Percentiles rank a stretch among this genome's conserved stretches.
phyloP scores from a whole-genome alignment of 2,888 invertebrate genomes.

The Campoletis raptor region DNA sequence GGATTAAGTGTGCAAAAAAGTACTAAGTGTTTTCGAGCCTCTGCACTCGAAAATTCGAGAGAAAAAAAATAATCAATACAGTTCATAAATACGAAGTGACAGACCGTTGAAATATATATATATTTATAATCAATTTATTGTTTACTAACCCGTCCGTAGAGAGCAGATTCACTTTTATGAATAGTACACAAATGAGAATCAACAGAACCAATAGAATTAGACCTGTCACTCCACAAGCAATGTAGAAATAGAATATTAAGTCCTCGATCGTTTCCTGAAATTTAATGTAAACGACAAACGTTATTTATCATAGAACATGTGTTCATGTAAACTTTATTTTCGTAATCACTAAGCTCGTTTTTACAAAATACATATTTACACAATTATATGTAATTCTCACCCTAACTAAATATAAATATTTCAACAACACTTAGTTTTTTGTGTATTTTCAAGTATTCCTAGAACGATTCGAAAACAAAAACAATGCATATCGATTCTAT shows the following conservation, averaged over 20 bases:
- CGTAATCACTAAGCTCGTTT: neutral
- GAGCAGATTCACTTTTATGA: conserved; percentile 78
- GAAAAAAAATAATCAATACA: neutral
- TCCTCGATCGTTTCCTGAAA: conserved; percentile 77
- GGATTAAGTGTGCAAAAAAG: neutral
- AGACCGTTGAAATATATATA: neutral
- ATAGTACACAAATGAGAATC: conserved; percentile 76
- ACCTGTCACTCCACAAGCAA: conserved; percentile 76
- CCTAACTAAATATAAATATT: neutral
- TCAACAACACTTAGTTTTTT: neutral
- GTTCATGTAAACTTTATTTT: neutral
- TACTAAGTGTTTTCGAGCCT: neutral
- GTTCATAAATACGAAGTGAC: neutral
- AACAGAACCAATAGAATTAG: conserved; percentile 76
- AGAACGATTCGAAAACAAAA: neutral
- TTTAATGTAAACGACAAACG: conserved; percentile 3
- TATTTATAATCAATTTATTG: neutral
- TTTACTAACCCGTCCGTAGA: conserved; percentile 77
- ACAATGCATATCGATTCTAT: neutral
- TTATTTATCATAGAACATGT: neutral
- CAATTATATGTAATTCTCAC: neutral
- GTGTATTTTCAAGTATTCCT: neutral
- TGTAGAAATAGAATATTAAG: conserved; percentile 78
- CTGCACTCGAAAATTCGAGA: neutral
- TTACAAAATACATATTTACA: neutral